Evolutionary conservation across 2,113 vertebrate genomes (phyloP).

Genomic region (Aptenodytes forsteri): DNA sequence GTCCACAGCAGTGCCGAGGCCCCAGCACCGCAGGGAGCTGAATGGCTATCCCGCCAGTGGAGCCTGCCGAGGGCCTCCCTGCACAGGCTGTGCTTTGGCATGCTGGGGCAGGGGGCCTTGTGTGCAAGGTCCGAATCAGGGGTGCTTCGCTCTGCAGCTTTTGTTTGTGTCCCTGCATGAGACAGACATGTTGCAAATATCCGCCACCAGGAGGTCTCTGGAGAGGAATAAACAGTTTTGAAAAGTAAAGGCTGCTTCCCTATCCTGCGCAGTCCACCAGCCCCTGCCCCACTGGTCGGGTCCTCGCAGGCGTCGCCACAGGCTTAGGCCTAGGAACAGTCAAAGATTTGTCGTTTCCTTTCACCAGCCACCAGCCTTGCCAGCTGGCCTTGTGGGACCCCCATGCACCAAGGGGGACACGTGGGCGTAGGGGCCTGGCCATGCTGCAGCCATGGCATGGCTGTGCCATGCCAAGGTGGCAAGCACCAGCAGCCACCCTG

Average conservation of each 20-base stretch:
- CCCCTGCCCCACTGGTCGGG: rapidly evolving
- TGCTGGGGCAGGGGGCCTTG: neutral
- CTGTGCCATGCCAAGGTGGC: neutral
- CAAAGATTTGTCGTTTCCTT: rapidly evolving
- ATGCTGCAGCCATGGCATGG: neutral
- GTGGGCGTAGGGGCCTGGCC: rapidly evolving
- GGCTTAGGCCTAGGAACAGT: neutral
- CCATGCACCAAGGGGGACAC: neutral
- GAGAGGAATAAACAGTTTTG: neutral
- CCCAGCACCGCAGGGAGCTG: rapidly evolving
- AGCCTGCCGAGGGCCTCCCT: rapidly evolving
- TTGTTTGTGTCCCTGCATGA: neutral
- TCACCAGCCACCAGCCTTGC: neutral
- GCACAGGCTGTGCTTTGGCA: rapidly evolving
- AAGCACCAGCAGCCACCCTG: neutral
- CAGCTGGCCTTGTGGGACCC: no score
- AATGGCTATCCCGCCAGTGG: rapidly evolving
- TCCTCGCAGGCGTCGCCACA: rapidly evolving
- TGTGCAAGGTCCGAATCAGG: rapidly evolving
- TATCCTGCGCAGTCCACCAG: neutral
- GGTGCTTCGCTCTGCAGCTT: neutral
- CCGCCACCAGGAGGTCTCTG: neutral
- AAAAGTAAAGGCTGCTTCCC: neutral
- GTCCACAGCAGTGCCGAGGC: rapidly evolving
- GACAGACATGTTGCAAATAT: neutral